Base-by-base conservation (phyloP, 2,888 invertebrate genomes). In the Coleophora deauratella region DNA sequence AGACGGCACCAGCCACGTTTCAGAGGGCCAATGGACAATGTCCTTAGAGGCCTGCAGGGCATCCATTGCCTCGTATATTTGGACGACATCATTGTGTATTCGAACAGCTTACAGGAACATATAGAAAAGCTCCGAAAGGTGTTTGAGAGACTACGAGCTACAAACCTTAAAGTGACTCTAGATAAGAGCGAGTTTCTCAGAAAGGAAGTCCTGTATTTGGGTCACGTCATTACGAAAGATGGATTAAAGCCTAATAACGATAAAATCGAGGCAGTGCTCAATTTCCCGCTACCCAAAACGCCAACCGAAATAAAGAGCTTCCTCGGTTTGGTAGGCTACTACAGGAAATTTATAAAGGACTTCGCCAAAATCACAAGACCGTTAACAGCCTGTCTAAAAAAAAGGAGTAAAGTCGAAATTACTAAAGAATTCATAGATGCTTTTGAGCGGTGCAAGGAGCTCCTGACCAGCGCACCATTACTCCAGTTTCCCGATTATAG, bases 81-180 rank as follows among this genome's bases (percentile, higher is more conserved):
- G 9, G 68, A 70, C 40, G 70, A 70, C 44, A 55, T 71, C 1
- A 60, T 71, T 6, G 43, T 71, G 1, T 68, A 51, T 31, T 56
- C 50, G 1, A 42, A 15, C 11, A 52, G 45, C 10, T 15, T 63
- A 27, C 31, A 60, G 8, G 49, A 52, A 35, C 51, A 52, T 21
- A 9, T 55, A 8, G 4, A 42, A 8, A 54, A 50, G 27, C 28
- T 55, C 1, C 27, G 37, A 4, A 31, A 39, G n/a, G 49, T 61
- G 38, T 55, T 65, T 10, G 38, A 49, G 1, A 33, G 46, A 31
- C 30, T 57, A 4, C 37, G 53, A 27, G 15, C 46, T 8, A 45
- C 52, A 0, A 57, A 55, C 11, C 21, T 57, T 8, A 57, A 54
- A 42, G 39, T 57, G 2, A 46, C 45, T 36, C 33, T 53, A 12